Evolutionary conservation across 2,797 vertebrate species (phyloP), one percentile per base, ranked within the genome.

Genomic region (Sebastes matsubarae): DNA sequence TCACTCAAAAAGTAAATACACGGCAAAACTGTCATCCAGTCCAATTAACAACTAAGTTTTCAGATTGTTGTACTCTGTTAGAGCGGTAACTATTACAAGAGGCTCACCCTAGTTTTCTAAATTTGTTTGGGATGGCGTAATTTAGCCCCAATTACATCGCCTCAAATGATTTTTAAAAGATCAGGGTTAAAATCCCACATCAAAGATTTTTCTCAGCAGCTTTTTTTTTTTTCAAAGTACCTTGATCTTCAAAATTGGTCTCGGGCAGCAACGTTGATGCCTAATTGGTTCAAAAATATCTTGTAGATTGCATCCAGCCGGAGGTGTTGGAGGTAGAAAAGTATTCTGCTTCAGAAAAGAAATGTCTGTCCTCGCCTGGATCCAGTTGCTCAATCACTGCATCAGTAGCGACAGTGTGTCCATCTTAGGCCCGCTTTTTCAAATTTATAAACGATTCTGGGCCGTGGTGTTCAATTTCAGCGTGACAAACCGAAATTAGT

Each of bases 191-290:
- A 94, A 94, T 94, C 91, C 87, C 83, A 92, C 93, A 93, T 95
- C 93, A 94, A 94, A 94, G 91, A 92, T 93, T 84, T 92, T 93
- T 92, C 89, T 87, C 79, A 55, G 87, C 83, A 77, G 83, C 70
- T 85, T 87, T 66, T 61, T 57, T 38, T 54, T 91, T 88, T 90
- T 77, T 59, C 84, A 89, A 76, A 94, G 85, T 92, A 94, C 93
- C 94, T 94, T 94, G 93, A 95, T 94, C 92, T 94, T 92, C 83
- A 92, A 90, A 94, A 91, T 93, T 93, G 87, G 92, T 94, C 90
- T 89, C 86, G 85, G 91, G 93, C 92, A 93, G 90, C 89, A 89
- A 82, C 67, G 83, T 84, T 91, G 90, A 92, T 85, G 91, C 90
- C 79, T 94, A 95, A 95, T 95, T 94, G 93, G 90, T 89, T 93